Evolutionary conservation across 2,888 invertebrate species (phyloP).

Genomic region (Aphodius granarius): DNA sequence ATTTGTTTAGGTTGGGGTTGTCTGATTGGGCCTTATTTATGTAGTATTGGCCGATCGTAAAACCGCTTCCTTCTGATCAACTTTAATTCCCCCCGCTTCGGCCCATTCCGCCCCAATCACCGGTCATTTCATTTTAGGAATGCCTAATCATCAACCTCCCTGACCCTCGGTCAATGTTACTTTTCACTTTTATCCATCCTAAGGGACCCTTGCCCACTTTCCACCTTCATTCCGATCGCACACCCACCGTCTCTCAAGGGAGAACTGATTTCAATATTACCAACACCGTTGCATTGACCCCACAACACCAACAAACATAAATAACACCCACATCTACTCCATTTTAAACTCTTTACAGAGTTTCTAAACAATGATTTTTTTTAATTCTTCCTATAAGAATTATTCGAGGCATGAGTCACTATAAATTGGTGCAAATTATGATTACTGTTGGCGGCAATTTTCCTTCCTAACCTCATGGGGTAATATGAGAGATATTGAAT

Average conservation of each 20-base stretch:
- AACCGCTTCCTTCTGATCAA: constrained; percentile 31
- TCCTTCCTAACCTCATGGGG: not conserved
- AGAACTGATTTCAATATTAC: constrained; percentile 51
- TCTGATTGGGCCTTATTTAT: constrained; percentile 4
- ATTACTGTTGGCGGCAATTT: not conserved
- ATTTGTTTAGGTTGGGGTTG: not conserved
- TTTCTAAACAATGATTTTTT: too few species aligned
- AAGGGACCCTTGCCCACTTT: constrained; percentile 51
- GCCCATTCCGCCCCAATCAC: constrained; percentile 19
- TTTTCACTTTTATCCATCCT: constrained; percentile 55
- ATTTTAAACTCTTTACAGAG: too few species aligned
- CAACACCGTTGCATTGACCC: not conserved
- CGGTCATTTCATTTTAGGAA: constrained; percentile 35
- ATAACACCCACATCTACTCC: not conserved
- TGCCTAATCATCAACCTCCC: constrained; percentile 41
- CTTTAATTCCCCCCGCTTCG: constrained; percentile 31
- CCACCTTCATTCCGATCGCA: constrained; percentile 43
- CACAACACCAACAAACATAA: not conserved
- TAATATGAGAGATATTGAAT: constrained; percentile 19
- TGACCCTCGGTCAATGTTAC: constrained; percentile 44
- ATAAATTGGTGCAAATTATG: not conserved
- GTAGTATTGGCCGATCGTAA: constrained; percentile 29
- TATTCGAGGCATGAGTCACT: too few species aligned
- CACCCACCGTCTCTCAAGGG: constrained; percentile 44
- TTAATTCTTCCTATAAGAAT: too few species aligned